Base-by-base conservation (phyloP, 2,113 vertebrate genomes). In the Coptodon bakossiorum region DNA sequence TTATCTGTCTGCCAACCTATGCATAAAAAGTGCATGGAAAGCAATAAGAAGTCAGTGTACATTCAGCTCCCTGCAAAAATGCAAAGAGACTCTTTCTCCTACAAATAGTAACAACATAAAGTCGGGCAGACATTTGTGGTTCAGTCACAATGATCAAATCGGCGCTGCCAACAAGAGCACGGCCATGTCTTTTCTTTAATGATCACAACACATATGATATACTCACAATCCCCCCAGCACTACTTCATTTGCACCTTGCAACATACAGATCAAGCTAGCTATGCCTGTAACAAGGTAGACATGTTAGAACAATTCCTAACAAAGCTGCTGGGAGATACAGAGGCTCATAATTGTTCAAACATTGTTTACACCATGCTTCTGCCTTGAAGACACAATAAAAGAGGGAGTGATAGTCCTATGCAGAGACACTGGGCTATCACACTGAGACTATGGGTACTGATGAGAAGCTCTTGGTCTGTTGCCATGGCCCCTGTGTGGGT, bases 331-430 rank as follows among this genome's bases (percentile, higher is more conserved):
- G 82, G 79, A 91, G 88, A 90, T 86, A 82, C 82, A 84, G 85
- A 89, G 90, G 66, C 89, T 86, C 79, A 80, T 94, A 92, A 94
- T 94, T 93, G 91, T 92, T 89, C 84, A 93, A 94, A 93, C 79
- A 81, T 85, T 95, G 91, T 95, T 94, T 93, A 92, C 87, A 92
- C 86, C 86, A 83, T 83, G 84, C 66, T 76, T 82, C 82, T 94
- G 93, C 92, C 92, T 92, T 87, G 87, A 94, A 95, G 91, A 94
- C 86, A 86, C 92, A 94, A 93, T 94, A 94, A 94, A 94, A 93
- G 76, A 48, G 50, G 86, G 80, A 90, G 84, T 94, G 88, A 93
- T 91, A 68, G 80, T 91, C 85, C 76, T 86, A 92, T 89, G 88
- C 89, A 91, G 82, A 90, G 86, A 93, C 89, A 86, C 82, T 50